A percentile compares a stretch with the other conserved stretches of the same genome.
Conservation (phyloP, 2,113 vertebrate species). For the Mus pahari region DNA sequence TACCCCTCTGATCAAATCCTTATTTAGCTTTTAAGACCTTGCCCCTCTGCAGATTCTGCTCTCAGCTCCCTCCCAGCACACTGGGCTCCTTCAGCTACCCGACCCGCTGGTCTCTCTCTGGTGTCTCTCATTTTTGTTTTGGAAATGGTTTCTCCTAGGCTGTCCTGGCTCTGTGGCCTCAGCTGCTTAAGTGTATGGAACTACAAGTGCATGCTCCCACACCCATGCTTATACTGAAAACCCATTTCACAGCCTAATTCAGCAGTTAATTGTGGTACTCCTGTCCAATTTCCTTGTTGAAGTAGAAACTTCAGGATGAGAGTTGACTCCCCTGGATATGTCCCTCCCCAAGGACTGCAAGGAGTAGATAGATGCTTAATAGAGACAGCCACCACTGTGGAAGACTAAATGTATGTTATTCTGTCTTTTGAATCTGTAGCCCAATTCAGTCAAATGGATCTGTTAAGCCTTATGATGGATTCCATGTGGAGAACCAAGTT, state of each 20-base stretch:
- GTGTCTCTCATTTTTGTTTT: background rate
- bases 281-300: background rate
- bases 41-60: background rate
- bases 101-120: background rate
- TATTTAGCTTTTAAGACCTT: background rate
- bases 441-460: too few relatives aligned
- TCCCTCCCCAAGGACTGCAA: fast-evolving
- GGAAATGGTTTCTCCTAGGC: background rate
- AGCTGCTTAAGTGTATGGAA: background rate
- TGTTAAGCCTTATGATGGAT: background rate
- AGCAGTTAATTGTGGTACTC: background rate
- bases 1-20: background rate
- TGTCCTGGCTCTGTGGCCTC: background rate
- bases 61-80: background rate
- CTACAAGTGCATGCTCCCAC: background rate
- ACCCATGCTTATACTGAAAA: background rate
- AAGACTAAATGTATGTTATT: background rate
- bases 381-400: background rate
- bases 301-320: background rate
- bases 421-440: background rate
- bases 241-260: background rate
- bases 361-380: background rate
- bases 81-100: background rate
- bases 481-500: background rate
- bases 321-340: too few relatives aligned